These are phyloP conservation scores for Nestor notabilis DNA, from an alignment of 2,113 vertebrate genomes.

Conservation along the genomic window DNA sequence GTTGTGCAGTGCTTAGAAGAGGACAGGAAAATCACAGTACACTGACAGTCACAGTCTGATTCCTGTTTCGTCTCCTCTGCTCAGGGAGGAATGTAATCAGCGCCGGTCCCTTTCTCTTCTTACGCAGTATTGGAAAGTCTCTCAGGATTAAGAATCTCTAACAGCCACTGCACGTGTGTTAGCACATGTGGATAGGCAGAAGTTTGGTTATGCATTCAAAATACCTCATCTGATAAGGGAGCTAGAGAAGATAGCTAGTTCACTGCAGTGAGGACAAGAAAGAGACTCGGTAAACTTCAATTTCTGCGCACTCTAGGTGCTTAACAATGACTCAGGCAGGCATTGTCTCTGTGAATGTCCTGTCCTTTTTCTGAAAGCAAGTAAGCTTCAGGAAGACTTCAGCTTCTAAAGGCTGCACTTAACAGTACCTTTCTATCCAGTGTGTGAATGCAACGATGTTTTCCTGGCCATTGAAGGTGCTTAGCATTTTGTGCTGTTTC, in stretches of 20 bases:
- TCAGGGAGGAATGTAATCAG: not conserved
- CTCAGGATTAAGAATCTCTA: not conserved
- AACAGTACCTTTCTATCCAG: not conserved
- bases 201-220: not conserved
- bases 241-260: not conserved
- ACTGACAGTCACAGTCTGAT: not conserved
- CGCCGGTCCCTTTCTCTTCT: not conserved
- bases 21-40: not conserved
- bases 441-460: not conserved
- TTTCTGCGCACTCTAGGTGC: not conserved
- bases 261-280: not conserved
- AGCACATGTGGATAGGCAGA: not conserved
- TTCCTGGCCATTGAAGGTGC: not conserved
- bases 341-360: not conserved
- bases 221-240: not conserved
- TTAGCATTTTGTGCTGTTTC: not conserved
- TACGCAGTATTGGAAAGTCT: not conserved
- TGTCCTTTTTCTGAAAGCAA: not conserved
- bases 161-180: not conserved
- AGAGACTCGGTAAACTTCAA: not conserved
- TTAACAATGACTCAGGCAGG: not conserved
- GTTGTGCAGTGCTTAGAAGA: not conserved
- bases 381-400: not conserved
- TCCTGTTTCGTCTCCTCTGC: not conserved
- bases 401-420: not conserved